Conservation (phyloP, 1,140 invertebrate species). For the Megalopta genalis region DNA sequence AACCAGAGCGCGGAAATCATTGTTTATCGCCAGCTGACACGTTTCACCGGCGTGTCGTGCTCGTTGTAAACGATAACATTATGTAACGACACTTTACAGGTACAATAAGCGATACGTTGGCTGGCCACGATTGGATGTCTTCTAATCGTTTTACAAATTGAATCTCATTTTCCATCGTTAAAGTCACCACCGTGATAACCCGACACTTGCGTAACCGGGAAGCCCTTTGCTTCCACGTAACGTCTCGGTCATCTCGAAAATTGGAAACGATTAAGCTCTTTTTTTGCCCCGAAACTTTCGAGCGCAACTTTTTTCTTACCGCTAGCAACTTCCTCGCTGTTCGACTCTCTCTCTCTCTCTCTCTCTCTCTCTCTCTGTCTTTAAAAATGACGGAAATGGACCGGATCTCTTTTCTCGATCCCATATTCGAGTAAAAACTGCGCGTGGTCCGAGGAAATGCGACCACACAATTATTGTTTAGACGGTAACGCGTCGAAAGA, state of each 20-base stretch:
- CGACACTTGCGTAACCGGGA: neutral
- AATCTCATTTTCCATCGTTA: slow-evolving; percentile 41
- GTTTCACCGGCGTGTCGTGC: slow-evolving; percentile 60
- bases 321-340: no score
- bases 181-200: slow-evolving; percentile 9
- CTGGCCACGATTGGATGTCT: slow-evolving; percentile 37
- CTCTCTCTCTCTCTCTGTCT: no score
- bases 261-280: neutral
- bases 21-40: slow-evolving; percentile 66
- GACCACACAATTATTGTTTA: no score
- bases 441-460: no score
- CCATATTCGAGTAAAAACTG: no score
- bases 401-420: no score
- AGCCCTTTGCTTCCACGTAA: slow-evolving; percentile 1
- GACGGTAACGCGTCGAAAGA: no score
- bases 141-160: slow-evolving; percentile 56
- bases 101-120: slow-evolving; percentile 52
- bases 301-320: no score
- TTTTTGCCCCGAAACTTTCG: neutral
- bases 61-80: slow-evolving; percentile 61
- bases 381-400: no score
- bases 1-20: slow-evolving; percentile 63
- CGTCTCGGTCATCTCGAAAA: neutral
- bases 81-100: slow-evolving; percentile 52
- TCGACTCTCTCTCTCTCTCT: no score